These are phyloP conservation scores for Fregetta grallaria DNA, from an alignment of 2,113 vertebrate genomes.

Conservation along the genomic window DNA sequence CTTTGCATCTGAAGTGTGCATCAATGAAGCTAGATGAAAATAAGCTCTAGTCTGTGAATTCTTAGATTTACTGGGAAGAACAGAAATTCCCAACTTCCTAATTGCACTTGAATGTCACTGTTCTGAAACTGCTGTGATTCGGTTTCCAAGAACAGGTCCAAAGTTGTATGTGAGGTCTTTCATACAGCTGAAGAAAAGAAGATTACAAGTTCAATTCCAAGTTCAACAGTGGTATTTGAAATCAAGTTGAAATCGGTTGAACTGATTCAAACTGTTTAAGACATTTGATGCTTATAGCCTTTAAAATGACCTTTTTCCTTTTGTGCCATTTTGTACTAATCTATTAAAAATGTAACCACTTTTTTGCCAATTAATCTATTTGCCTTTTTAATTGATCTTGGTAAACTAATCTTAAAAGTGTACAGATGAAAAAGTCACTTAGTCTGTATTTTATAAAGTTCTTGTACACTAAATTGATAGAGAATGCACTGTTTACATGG, in stretches of 20 bases:
- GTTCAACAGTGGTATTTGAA: not conserved
- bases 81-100: not conserved
- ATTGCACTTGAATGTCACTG: conserved; percentile 24
- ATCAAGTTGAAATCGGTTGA: not conserved
- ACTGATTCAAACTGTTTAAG: not conserved
- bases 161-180: not conserved
- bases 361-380: conserved; percentile 61
- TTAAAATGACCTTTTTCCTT: conserved; percentile 39
- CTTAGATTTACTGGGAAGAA: not conserved
- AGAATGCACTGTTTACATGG: conserved; percentile 53
- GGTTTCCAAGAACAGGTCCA: not conserved
- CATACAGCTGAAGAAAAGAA: not conserved
- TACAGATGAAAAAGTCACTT: conserved; percentile 38
- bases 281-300: not conserved
- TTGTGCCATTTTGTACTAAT: conserved; percentile 64
- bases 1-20: not conserved
- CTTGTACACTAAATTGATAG: conserved; percentile 47
- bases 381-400: conserved; percentile 63
- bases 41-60: conserved; percentile 21
- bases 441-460: conserved; percentile 70
- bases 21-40: not conserved
- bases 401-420: conserved; percentile 60
- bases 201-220: not conserved
- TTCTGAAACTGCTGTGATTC: conserved; percentile 7
- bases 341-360: conserved; percentile 43